These are phyloP conservation scores for Astreopora myriophthalma DNA, from an alignment of 64 coral and sea anemone genomes.

Conservation along the genomic window DNA sequence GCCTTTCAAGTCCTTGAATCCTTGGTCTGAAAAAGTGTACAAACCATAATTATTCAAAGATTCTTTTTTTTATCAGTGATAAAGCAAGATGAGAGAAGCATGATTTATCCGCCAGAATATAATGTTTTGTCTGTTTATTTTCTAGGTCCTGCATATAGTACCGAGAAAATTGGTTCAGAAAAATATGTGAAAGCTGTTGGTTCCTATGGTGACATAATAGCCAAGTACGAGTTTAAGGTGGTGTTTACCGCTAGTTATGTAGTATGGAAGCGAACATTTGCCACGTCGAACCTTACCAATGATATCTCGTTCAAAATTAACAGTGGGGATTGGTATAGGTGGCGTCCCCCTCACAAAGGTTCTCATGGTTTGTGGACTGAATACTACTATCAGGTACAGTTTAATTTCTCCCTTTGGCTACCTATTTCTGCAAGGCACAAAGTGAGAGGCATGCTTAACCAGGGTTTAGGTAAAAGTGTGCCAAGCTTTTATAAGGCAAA, in stretches of 20 bases:
- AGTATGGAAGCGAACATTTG: conserved; percentile 62
- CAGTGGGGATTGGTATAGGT: conserved; percentile 65
- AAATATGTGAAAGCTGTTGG: conserved; percentile 66
- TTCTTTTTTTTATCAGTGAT: too few relatives aligned
- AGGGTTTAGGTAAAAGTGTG: too few relatives aligned
- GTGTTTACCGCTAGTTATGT: conserved; percentile 32
- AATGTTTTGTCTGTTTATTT: not conserved
- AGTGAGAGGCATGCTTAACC: too few relatives aligned
- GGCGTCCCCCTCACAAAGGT: not conserved
- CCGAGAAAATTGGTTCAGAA: not conserved
- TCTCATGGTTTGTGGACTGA: conserved; percentile 59
- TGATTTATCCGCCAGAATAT: too few relatives aligned
- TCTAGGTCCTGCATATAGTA: conserved; percentile 80
- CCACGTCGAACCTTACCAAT: conserved; percentile 20
- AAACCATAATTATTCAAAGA: too few relatives aligned
- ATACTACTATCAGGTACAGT: conserved; percentile 52
- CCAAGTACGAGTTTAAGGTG: conserved; percentile 60
- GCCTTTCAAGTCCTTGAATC: too few relatives aligned
- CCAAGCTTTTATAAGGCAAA: too few relatives aligned
- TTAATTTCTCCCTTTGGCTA: too few relatives aligned
- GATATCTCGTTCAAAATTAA: conserved; percentile 70
- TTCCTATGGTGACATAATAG: conserved; percentile 47
- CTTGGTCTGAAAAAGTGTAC: too few relatives aligned
- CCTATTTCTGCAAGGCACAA: too few relatives aligned
- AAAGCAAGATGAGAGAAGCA: too few relatives aligned